These are phyloP conservation scores for Torymus texanus DNA, from an alignment of 2,888 invertebrate genomes.

Conservation along the genomic window DNA sequence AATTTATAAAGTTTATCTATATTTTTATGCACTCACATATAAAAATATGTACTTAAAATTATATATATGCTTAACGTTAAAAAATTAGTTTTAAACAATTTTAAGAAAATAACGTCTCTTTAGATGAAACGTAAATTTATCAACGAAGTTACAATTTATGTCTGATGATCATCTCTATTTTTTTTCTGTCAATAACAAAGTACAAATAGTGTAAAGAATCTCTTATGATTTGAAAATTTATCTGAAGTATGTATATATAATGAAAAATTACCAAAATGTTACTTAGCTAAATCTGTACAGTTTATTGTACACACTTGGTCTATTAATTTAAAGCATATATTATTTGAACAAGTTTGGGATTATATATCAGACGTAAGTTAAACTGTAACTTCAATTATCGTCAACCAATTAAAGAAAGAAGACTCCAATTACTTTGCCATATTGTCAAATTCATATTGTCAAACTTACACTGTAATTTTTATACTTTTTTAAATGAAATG, in stretches of 20 bases:
- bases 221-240: constrained; percentile 20
- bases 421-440: constrained; percentile 21
- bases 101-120: constrained; percentile 53
- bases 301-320: constrained; percentile 23
- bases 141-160: constrained; percentile 48
- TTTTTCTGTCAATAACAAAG: constrained; percentile 37
- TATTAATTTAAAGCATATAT: constrained; percentile 34
- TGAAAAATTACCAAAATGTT: constrained; percentile 13
- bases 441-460: constrained; percentile 48
- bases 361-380: constrained; percentile 33
- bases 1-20: constrained; percentile 33
- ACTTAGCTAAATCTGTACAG: constrained; percentile 36
- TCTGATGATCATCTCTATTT: constrained; percentile 23
- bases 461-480: constrained; percentile 28
- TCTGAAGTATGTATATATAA: constrained; percentile 17
- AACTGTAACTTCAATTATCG: constrained; percentile 44
- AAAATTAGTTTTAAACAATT: constrained; percentile 50
- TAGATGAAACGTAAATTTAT: constrained; percentile 29
- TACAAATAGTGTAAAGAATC: constrained; percentile 52
- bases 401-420: constrained; percentile 36
- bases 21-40: constrained; percentile 30
- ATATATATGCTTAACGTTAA: constrained; percentile 28
- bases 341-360: constrained; percentile 11
- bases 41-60: constrained; percentile 49
- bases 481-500: constrained; percentile 13